phyloP scores from a whole-genome alignment of 2,888 invertebrate genomes.

The Acrobasis suavella region DNA sequence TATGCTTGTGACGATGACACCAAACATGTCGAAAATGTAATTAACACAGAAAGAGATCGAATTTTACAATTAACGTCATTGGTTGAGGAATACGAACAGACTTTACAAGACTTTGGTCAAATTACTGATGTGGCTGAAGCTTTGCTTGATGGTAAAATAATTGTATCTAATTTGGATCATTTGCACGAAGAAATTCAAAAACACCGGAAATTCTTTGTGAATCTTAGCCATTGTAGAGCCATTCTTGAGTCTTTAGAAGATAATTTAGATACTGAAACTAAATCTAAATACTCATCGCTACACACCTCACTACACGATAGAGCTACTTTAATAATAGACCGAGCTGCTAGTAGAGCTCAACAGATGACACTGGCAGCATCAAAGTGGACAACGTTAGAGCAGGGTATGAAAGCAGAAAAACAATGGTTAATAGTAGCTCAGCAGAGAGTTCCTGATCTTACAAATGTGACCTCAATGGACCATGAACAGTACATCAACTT shows the following conservation, averaged over 20 bases:
- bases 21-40: constrained; percentile 86
- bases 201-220: constrained; percentile 94
- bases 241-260: constrained; percentile 93
- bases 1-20: constrained; percentile 86
- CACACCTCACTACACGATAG: constrained; percentile 90
- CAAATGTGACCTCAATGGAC: constrained; percentile 90
- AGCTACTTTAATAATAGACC: constrained; percentile 89
- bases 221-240: constrained; percentile 92
- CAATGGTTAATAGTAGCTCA: constrained; percentile 93
- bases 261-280: constrained; percentile 91
- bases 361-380: constrained; percentile 93
- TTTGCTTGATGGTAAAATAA: constrained; percentile 89
- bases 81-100: constrained; percentile 94
- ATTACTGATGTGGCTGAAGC: constrained; percentile 93
- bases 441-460: constrained; percentile 91
- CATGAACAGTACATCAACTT: constrained; percentile 92
- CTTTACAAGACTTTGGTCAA: constrained; percentile 92
- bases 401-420: constrained; percentile 91
- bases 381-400: constrained; percentile 90
- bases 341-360: constrained; percentile 90
- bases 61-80: constrained; percentile 88
- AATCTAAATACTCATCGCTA: constrained; percentile 86
- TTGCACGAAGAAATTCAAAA: constrained; percentile 95
- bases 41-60: constrained; percentile 88
- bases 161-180: constrained; percentile 88